Evolutionary conservation across 2,888 invertebrate species (phyloP).

Genomic region (Theretra japonica): DNA sequence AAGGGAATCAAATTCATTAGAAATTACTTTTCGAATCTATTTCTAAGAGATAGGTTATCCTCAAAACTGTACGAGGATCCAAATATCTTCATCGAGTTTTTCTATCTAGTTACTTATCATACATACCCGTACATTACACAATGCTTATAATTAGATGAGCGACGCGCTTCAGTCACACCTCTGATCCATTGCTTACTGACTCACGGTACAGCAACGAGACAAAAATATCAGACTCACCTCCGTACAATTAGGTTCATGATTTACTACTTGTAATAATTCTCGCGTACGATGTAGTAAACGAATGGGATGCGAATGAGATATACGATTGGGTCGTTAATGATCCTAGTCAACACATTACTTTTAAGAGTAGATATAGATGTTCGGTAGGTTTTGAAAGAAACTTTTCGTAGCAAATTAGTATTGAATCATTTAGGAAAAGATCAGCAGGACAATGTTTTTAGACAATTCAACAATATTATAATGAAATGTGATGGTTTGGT

Average conservation of each 20-base stretch:
- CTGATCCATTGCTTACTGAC: conserved; percentile 13
- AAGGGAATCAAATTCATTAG: too few species aligned
- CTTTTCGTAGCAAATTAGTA: too few species aligned
- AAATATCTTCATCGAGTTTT: too few species aligned
- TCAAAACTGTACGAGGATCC: too few species aligned
- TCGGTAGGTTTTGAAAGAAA: too few species aligned
- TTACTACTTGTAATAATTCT: background rate
- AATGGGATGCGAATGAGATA: background rate
- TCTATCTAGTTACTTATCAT: background rate
- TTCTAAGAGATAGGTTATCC: too few species aligned
- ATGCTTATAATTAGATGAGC: conserved; percentile 14
- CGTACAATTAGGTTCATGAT: conserved; percentile 5
- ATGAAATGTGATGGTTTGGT: too few species aligned
- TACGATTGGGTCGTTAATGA: background rate
- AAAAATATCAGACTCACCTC: background rate
- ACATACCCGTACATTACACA: background rate
- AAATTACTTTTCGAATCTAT: too few species aligned
- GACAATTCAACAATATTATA: too few species aligned
- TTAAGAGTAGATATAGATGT: too few species aligned
- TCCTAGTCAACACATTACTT: background rate
- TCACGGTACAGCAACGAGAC: background rate
- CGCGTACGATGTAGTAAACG: background rate
- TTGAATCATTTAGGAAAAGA: too few species aligned
- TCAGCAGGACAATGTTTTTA: too few species aligned
- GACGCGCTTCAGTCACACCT: conserved; percentile 11